These are phyloP conservation scores for Drosophila aldrichi DNA, from an alignment of 2,888 invertebrate species.

Conservation along the genomic window DNA sequence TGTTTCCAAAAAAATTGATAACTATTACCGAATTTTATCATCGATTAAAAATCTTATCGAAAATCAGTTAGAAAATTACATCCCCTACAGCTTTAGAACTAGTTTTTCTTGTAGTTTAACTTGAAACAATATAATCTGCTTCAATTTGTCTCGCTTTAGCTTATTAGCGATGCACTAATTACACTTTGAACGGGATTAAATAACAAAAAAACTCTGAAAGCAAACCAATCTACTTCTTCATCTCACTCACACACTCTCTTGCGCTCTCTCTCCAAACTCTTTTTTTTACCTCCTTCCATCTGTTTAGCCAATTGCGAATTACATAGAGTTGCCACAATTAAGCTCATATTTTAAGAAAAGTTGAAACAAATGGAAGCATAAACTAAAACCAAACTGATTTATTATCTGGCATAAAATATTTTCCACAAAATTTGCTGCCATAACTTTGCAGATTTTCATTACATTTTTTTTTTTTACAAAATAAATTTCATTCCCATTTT, in stretches of 20 bases:
- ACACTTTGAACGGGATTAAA: neutral
- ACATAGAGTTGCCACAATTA: neutral
- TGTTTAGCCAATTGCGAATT: constrained; percentile 7
- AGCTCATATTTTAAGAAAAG: constrained; percentile 18
- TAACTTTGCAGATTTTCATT: constrained; percentile 20
- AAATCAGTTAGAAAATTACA: too few relatives aligned
- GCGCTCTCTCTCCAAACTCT: neutral
- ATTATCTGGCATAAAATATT: constrained; percentile 10
- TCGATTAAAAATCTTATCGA: too few relatives aligned
- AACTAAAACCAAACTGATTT: constrained; percentile 5
- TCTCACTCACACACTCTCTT: too few relatives aligned
- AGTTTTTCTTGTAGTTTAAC: too few relatives aligned
- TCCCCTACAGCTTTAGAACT: too few relatives aligned
- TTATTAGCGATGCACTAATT: neutral
- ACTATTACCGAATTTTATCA: too few relatives aligned
- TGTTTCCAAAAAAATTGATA: too few relatives aligned
- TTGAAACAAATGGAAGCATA: constrained; percentile 1
- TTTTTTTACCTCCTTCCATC: neutral
- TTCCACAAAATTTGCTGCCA: constrained; percentile 19
- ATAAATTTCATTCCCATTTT: constrained; percentile 7
- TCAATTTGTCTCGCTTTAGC: too few relatives aligned
- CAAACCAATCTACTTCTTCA: neutral
- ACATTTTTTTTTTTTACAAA: neutral
- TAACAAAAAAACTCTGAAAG: neutral
- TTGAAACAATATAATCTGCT: too few relatives aligned